Conservation (phyloP, 2,888 invertebrate species). For the Steromphala cineraria region DNA sequence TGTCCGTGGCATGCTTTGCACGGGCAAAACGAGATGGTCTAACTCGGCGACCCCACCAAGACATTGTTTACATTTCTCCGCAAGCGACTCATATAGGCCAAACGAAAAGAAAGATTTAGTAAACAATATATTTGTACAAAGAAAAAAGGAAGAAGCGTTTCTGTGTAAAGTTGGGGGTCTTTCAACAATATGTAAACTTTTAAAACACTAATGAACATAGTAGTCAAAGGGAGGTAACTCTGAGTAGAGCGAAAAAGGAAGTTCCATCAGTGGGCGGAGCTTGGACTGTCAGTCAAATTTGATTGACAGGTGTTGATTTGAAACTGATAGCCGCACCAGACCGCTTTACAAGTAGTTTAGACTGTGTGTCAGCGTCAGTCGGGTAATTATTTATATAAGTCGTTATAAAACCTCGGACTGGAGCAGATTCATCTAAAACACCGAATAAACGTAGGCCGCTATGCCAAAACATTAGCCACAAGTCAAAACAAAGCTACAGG, state of each 20-base stretch:
- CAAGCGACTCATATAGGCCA: neutral
- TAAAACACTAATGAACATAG: too few species aligned
- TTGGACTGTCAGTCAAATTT: neutral
- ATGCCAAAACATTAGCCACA: constrained; percentile 3
- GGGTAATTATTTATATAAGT: constrained; percentile 17
- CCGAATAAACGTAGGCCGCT: constrained; percentile 3
- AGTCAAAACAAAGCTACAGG: neutral
- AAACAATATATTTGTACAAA: constrained; percentile 10
- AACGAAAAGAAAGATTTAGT: constrained; percentile 7
- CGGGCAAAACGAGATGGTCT: neutral
- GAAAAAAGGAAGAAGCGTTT: neutral
- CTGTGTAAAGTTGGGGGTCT: neutral
- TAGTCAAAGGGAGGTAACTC: neutral
- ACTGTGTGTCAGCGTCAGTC: neutral
- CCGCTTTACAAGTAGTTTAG: constrained; percentile 24
- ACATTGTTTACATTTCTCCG: neutral
- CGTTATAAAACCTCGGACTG: neutral
- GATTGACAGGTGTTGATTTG: constrained; percentile 1
- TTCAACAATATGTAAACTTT: neutral
- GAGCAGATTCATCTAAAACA: constrained; percentile 9
- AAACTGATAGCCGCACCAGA: constrained; percentile 36
- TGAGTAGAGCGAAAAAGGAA: neutral
- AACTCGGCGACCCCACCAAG: neutral
- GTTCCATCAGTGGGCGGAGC: neutral
- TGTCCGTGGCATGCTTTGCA: neutral